Base-by-base conservation (phyloP, 2,888 invertebrate species). In the Dyspetes luteomarginatus region DNA sequence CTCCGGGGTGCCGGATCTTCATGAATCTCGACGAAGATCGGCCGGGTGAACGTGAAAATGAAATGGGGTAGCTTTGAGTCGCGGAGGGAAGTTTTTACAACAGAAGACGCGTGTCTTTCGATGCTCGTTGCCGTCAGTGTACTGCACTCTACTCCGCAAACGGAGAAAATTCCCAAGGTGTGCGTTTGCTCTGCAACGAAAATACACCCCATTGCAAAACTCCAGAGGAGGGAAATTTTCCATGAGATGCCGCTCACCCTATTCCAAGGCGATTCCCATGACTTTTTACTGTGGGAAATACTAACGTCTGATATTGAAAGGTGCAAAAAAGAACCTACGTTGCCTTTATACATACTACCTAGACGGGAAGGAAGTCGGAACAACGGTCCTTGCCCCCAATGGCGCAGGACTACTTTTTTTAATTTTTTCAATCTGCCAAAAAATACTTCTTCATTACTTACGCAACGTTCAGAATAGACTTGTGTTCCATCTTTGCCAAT, bases 231-330 rank as follows among this genome's bases (percentile, higher is more conserved):
- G 80, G 85, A 82, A 85, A 72, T 87, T 86, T 87, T 84, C 67
- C 86, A 83, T 82, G 81, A 85, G 83, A 86, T 79, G 71, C 65
- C 62, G 64, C 36, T 72, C 72, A 50, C 72, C 81, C 81, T 22
- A 36, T 69, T 69, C 55, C 43, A 69, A 74, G 50, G 55, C 75
- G 77, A 82, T 87, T 88, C 87, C 86, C 88, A 88, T 86, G 89
- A 89, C 87, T 90, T 90, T 85, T 86, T 85, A 84, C 89, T 91
- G 89, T 91, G 91, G 89, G 91, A 91, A 91, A 91, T 85, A 85
- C 84, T 84, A 90, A 91, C 90, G 91, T 91, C 87, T 90, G 89
- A 90, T 89, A 91, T 90, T 88, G 87, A 88, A 88, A 84, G 85
- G 81, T 86, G 89, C 87, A 89, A 91, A 90, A 88, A 89, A 81